Percentiles rank a stretch among this genome's conserved stretches.
Evolutionary conservation across 2,888 invertebrate genomes (phyloP).

Genomic region (Aphodius sticticus): DNA sequence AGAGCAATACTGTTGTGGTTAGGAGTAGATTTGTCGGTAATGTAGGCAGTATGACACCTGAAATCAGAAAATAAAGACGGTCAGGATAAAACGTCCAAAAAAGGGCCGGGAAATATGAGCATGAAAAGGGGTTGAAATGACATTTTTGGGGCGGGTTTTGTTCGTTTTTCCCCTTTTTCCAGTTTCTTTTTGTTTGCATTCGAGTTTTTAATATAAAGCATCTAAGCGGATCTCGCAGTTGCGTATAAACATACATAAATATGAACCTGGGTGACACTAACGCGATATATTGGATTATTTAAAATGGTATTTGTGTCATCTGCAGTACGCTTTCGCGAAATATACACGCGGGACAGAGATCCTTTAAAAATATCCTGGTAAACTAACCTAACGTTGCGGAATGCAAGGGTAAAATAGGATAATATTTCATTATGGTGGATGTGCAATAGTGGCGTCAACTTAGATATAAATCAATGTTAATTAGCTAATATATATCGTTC

Average conservation of each 20-base stretch:
- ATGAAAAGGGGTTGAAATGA: neutral
- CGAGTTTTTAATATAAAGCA: neutral
- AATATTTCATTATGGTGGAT: neutral
- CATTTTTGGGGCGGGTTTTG: neutral
- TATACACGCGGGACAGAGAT: neutral
- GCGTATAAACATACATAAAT: neutral
- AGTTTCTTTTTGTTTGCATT: neutral
- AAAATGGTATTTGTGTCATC: slow-evolving; percentile 4
- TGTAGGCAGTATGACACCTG: slow-evolving; percentile 27
- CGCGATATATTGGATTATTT: slow-evolving; percentile 4
- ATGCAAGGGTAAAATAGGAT: neutral
- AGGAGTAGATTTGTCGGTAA: slow-evolving; percentile 30
- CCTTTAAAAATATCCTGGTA: neutral
- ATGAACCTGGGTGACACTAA: neutral
- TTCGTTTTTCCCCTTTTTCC: neutral
- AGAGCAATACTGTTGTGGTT: slow-evolving; percentile 33
- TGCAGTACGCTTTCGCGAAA: neutral
- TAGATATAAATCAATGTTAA: too few relatives aligned
- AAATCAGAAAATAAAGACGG: slow-evolving; percentile 25
- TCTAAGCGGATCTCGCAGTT: neutral
- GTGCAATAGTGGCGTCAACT: too few relatives aligned
- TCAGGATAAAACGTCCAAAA: neutral
- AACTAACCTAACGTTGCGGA: neutral
- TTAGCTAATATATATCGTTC: too few relatives aligned
- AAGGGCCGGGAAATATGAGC: neutral